Evolutionary conservation across 2,797 vertebrate genomes (phyloP), one percentile per base, ranked within the genome.

Genomic region (Bryconaethiops microstoma): DNA sequence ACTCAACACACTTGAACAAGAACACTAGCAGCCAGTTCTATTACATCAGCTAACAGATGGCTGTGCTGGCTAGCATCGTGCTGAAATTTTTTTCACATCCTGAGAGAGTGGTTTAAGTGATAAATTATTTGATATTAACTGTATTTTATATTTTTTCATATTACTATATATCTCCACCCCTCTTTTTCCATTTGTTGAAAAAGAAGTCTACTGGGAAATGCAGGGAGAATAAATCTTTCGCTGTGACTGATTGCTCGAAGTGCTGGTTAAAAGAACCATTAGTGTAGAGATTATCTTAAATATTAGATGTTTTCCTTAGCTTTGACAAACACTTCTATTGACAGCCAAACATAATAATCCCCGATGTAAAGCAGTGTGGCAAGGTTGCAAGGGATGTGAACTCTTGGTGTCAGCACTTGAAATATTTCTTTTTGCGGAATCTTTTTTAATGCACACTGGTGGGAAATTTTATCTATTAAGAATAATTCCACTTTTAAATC

Each of bases 271-370:
- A 77, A 81, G 65, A 71, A 52, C 65, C 81, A 74, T 85, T 80
- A 75, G 52, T 57, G 75, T 29, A 52, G 78, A 81, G 79, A 81
- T 86, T 81, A 81, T 83, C 60, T 78, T 76, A 78, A 83, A 76
- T 67, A 54, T 42, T 81, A 69, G 74, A 79, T 83, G 81, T 83
- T 65, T 78, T 69, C 60, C 62, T 79, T 29, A 81, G 78, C 83
- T 72, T 69, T 78, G 80, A 82, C 42, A 77, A 80, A 83, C 62
- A 60, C 8, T n/a, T 52, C 7, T 73, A 78, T 25, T 16, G 71
- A 74, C 42, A 19, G 71, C 16, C 4, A 35, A 74, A 42, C 7
- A 10, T 17, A 23, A 69, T 48, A 23, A n/a, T 69, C 65, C 13
- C 40, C 21, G 40, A 8, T n/a, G 19, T 69, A 12, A 1, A 17